These are phyloP conservation scores for Numenius phaeopus DNA, from an alignment of 2,797 vertebrate species.

Conservation along the genomic window DNA sequence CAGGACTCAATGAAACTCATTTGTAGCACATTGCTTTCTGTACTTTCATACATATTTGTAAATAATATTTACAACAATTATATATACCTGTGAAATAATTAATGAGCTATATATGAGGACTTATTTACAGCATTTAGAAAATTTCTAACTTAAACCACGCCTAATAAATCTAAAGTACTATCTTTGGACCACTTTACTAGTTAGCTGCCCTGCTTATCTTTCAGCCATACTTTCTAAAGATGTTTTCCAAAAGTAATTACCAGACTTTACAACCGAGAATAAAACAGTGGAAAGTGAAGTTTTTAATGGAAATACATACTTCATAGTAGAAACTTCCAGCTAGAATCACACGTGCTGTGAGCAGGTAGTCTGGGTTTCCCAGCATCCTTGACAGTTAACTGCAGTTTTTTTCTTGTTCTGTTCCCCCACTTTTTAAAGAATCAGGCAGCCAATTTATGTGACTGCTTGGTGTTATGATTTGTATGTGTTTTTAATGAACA, in stretches of 20 bases:
- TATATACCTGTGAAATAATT: neutral
- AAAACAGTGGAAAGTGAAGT: neutral
- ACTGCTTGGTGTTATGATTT: neutral
- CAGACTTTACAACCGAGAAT: neutral
- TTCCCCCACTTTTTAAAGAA: neutral
- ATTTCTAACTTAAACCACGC: neutral
- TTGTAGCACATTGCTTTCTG: neutral
- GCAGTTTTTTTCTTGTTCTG: neutral
- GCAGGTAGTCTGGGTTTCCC: neutral
- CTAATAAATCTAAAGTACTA: neutral
- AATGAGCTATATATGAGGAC: neutral
- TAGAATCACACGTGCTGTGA: neutral
- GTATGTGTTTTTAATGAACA: neutral
- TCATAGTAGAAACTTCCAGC: neutral
- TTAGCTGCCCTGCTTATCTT: neutral
- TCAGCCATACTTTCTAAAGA: neutral
- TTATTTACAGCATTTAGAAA: neutral
- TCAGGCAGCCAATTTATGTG: neutral
- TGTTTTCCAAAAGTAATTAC: neutral
- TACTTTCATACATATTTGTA: neutral
- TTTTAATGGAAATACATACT: neutral
- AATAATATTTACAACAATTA: neutral
- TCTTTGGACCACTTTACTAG: neutral
- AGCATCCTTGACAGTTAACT: neutral
- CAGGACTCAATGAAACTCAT: neutral